phyloP scores from a whole-genome alignment of 1,140 invertebrate genomes.

The Eciton burchellii region DNA sequence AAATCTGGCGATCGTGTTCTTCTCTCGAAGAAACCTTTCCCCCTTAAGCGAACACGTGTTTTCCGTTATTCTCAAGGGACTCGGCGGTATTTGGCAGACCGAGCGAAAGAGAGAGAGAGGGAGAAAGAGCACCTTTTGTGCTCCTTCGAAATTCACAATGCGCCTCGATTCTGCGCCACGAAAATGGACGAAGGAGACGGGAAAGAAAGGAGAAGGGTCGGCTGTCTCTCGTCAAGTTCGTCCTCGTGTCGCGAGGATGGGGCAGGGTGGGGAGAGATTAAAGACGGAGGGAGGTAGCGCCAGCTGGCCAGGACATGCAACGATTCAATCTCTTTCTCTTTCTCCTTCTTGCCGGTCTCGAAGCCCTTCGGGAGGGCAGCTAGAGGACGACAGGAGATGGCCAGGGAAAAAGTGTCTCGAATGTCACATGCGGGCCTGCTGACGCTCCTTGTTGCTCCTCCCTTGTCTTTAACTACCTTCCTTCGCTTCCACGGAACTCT shows the following conservation, averaged over 20 bases:
- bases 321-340: constrained; percentile 72
- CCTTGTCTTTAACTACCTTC: constrained; percentile 38
- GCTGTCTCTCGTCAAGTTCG: constrained; percentile 48
- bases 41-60: constrained; percentile 22
- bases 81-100: constrained; percentile 24
- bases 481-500: constrained; percentile 36
- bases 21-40: constrained; percentile 11
- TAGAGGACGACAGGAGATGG: constrained; percentile 36
- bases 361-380: constrained; percentile 48
- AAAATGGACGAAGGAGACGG: constrained; percentile 16
- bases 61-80: constrained; percentile 2
- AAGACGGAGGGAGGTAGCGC: constrained; percentile 49
- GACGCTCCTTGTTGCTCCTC: constrained; percentile 59
- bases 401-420: constrained; percentile 65
- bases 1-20: background rate
- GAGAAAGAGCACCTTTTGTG: constrained; percentile 60
- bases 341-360: constrained; percentile 39
- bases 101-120: too few species aligned
- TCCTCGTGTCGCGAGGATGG: constrained; percentile 42
- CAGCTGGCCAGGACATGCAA: constrained; percentile 66
- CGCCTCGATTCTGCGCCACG: constrained; percentile 16
- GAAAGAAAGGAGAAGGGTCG: background rate
- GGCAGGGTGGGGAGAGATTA: constrained; percentile 52
- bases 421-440: constrained; percentile 76
- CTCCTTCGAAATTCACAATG: constrained; percentile 62